Evolutionary conservation across 1,140 invertebrate genomes (phyloP), one percentile per base, ranked within the genome.

Genomic region (Coelopa frigida): DNA sequence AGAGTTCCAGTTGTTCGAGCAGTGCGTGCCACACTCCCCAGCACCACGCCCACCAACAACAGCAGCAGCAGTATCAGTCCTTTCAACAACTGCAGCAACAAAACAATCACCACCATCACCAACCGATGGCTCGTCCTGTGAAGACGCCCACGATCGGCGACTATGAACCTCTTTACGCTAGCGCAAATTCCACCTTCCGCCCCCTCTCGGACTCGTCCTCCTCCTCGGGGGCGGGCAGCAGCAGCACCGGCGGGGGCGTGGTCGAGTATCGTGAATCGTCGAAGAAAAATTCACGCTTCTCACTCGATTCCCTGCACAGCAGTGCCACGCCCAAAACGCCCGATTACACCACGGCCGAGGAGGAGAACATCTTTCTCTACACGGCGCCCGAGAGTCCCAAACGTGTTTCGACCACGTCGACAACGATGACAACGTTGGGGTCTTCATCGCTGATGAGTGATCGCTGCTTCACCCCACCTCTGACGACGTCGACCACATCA

Each of bases 361-460:
- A 68, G 45, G 64, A 68, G 42, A 60, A 56, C 48, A 65, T 68
- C n/a, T 68, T 65, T 26, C 48, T 68, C 2, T 68, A 64, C 41
- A 68, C 64, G 0, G 64, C 61, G 2, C 64, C 64, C 2, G 61
- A 67, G 18, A 61, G 60, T 38, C 63, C 63, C 0, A 68, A 60
- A 23, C 48, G 58, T 2, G 33, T n/a, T n/a, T n/a, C n/a, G n/a
- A n/a, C n/a, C n/a, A n/a, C n/a, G n/a, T n/a, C n/a, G n/a, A n/a
- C n/a, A n/a, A n/a, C n/a, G n/a, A n/a, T n/a, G n/a, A n/a, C n/a
- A n/a, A n/a, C n/a, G n/a, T n/a, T n/a, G n/a, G n/a, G n/a, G n/a
- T n/a, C n/a, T n/a, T n/a, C n/a, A n/a, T n/a, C n/a, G n/a, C n/a
- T n/a, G n/a, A n/a, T n/a, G n/a, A n/a, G n/a, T n/a, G n/a, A n/a